Evolutionary conservation across 2,797 vertebrate species (phyloP), one percentile per base, ranked within the genome.

Genomic region (Fringilla coelebs): DNA sequence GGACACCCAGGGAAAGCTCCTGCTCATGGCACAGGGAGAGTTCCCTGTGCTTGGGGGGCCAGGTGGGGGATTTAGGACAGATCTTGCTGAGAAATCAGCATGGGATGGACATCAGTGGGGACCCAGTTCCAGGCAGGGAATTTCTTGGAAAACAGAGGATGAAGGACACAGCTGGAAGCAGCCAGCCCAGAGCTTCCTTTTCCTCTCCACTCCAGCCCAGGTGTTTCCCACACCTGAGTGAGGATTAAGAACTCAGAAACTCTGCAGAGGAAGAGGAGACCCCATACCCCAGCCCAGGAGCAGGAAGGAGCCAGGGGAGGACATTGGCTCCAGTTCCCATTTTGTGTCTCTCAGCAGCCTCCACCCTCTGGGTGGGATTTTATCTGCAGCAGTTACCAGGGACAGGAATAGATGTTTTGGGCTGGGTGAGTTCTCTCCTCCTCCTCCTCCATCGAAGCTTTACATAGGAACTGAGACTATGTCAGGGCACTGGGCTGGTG

Each of bases 301-400:
- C 58, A 26, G 60, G 31, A 54, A 41, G 72, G 36, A 45, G 9
- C 72, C 26, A 20, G 26, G 51, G 55, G 13, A 75, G 87, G n/a
- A 41, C 20, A 4, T 1, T 45, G 89, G 29, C 72, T 90, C 29
- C 70, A 67, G 57, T 36, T 57, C 48, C 17, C 29, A 17, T n/a
- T 28, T 28, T 62, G 22, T 79, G 81, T 63, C 36, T 88, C 74
- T 76, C 81, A 87, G 72, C 84, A 89, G 87, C 89, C 63, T 85
- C 70, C 51, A 46, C n/a, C n/a, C n/a, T n/a, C 70, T 34, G 85
- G 51, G 38, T 88, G 70, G 17, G 76, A 79, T 82, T 86, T 90
- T 38, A 63, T 13, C 73, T 70, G 62, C 34, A 8, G 65, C 51
- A 62, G 51, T 57, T 86, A 76, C 76, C 57, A 87, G 38, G 88